Evolutionary conservation across 2,113 vertebrate genomes (phyloP).

Genomic region (Gallinago media): DNA sequence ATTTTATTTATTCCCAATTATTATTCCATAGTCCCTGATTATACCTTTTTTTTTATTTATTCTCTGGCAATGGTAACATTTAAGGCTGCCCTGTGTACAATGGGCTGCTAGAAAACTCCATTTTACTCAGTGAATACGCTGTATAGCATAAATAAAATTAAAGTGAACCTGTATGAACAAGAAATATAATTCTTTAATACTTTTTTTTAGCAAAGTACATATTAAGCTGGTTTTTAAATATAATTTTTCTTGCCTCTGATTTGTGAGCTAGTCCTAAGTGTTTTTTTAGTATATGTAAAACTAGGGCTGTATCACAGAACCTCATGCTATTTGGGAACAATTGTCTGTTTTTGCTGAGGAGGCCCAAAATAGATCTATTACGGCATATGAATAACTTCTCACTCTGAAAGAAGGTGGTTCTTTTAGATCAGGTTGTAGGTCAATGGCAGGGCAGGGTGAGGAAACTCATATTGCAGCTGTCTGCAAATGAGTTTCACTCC

Average conservation of each 20-base stretch:
- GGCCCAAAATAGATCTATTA: constrained; percentile 67
- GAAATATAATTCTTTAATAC: not conserved
- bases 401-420: constrained; percentile 69
- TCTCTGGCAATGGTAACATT: not conserved
- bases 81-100: not conserved
- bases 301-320: constrained; percentile 32
- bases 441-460: constrained; percentile 67
- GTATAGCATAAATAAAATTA: constrained; percentile 17
- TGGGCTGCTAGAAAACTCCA: not conserved
- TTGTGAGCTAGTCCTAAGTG: not conserved
- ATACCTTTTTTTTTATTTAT: constrained; percentile 33
- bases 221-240: constrained; percentile 16
- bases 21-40: constrained; percentile 14
- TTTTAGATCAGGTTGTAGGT: constrained; percentile 76
- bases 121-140: not conserved
- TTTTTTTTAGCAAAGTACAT: not conserved
- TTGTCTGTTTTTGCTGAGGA: constrained; percentile 64
- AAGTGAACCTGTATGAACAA: not conserved
- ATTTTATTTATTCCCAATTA: constrained; percentile 68
- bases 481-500: constrained; percentile 64
- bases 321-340: constrained; percentile 53
- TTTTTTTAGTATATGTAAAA: constrained; percentile 23
- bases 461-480: constrained; percentile 70
- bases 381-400: constrained; percentile 73
- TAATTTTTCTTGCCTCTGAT: not conserved